Percentiles rank a stretch among this genome's conserved stretches.
These are phyloP conservation scores for Bruchidius siliquastri DNA, from an alignment of 2,888 invertebrate genomes.

Conservation along the genomic window DNA sequence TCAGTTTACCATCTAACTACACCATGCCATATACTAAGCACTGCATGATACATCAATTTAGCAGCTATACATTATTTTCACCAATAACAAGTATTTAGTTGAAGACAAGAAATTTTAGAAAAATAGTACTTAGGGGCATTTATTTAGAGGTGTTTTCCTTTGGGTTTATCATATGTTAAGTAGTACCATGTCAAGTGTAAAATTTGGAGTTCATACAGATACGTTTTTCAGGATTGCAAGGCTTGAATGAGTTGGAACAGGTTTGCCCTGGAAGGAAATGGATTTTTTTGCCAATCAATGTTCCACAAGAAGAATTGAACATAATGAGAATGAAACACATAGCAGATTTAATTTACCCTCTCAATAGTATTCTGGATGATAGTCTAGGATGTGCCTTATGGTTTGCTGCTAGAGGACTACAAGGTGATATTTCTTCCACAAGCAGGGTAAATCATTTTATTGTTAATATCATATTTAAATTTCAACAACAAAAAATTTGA, in stretches of 20 bases:
- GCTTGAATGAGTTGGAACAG: conserved; percentile 61
- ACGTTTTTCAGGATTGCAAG: conserved; percentile 59
- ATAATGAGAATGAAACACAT: conserved; percentile 56
- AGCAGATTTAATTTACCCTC: conserved; percentile 77
- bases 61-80: too few relatives aligned
- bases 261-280: conserved; percentile 72
- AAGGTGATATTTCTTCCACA: conserved; percentile 53
- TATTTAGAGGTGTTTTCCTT: too few relatives aligned
- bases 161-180: too few relatives aligned
- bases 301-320: conserved; percentile 62
- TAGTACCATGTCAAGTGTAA: too few relatives aligned
- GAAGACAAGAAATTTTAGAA: too few relatives aligned
- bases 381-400: conserved; percentile 93
- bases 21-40: too few relatives aligned
- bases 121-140: too few relatives aligned
- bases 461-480: too few relatives aligned
- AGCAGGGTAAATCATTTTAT: conserved; percentile 67
- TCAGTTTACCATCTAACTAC: too few relatives aligned
- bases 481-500: background rate
- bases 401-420: conserved; percentile 84
- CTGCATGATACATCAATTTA: too few relatives aligned
- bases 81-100: too few relatives aligned
- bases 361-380: conserved; percentile 87
- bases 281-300: conserved; percentile 79
- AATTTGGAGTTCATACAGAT: too few relatives aligned